A percentile compares a stretch with the other conserved stretches of the same genome.
These are phyloP conservation scores for Gnathonemus longibarbis DNA, from an alignment of 2,113 vertebrate genomes.

Conservation along the genomic window DNA sequence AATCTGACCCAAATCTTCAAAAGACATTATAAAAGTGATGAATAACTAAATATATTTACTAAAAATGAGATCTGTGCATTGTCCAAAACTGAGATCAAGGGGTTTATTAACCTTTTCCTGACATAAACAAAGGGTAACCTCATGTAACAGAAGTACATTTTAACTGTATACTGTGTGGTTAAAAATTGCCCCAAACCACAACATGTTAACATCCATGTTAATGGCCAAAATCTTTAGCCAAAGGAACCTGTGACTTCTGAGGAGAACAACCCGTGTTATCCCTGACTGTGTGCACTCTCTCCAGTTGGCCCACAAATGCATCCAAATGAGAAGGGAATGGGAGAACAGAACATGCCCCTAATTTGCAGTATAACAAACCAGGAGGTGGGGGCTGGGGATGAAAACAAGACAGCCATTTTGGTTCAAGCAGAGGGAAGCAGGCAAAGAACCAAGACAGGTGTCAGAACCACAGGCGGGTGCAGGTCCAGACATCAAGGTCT, in stretches of 20 bases:
- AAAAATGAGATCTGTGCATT: not conserved
- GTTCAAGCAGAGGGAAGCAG: not conserved
- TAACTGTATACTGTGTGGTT: not conserved
- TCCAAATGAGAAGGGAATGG: not conserved
- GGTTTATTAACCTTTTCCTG: not conserved
- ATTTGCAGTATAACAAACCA: not conserved
- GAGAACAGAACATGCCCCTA: not conserved
- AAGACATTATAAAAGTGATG: not conserved
- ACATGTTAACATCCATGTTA: not conserved
- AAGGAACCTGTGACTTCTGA: not conserved
- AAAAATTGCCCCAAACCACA: not conserved
- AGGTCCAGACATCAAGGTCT: not conserved
- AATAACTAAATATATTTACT: not conserved
- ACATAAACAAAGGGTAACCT: not conserved
- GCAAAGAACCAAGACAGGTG: conserved; percentile 1
- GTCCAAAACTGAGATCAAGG: not conserved
- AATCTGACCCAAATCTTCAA: not conserved
- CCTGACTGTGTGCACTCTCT: not conserved
- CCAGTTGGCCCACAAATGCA: not conserved
- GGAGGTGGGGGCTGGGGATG: not conserved
- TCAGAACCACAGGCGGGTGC: not conserved
- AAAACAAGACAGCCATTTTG: not conserved
- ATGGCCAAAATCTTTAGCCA: not conserved
- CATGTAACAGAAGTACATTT: not conserved
- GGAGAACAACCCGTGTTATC: not conserved